phyloP scores from a whole-genome alignment of 2,888 invertebrate species.

The Lordiphosa fenestrarum region DNA sequence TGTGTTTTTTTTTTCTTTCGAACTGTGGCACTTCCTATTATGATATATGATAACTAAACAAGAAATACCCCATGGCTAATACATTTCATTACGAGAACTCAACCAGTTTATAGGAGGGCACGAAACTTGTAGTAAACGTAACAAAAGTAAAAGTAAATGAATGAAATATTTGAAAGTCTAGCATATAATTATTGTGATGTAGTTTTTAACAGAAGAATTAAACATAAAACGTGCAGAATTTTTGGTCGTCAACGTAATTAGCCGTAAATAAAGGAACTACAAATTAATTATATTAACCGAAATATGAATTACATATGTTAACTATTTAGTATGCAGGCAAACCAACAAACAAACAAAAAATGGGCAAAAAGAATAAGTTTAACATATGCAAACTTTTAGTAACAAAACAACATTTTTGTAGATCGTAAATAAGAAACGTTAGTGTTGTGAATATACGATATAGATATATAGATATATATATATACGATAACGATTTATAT shows the following conservation, averaged over 20 bases:
- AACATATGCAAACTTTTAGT: conserved; percentile 17
- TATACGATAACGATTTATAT: conserved; percentile 25
- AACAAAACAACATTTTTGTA: conserved; percentile 32
- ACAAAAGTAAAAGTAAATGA: conserved; percentile 3
- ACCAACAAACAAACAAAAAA: conserved; percentile 5
- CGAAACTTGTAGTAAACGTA: conserved; percentile 41
- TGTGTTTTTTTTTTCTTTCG: conserved; percentile 20
- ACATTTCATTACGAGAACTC: conserved; percentile 8
- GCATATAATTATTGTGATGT: conserved; percentile 79
- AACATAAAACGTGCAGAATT: conserved; percentile 35
- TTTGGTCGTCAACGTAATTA: conserved; percentile 55
- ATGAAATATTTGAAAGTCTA: conserved; percentile 56
- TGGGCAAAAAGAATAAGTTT: conserved; percentile 22
- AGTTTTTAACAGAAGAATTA: conserved; percentile 63
- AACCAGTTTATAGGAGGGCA: conserved; percentile 16
- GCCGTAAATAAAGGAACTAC: conserved; percentile 26
- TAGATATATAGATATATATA: conserved; percentile 21
- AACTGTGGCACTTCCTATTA: conserved; percentile 50
- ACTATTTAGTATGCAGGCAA: conserved; percentile 57
- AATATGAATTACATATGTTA: conserved; percentile 51
- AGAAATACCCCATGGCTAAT: conserved; percentile 1
- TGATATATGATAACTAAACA: conserved; percentile 24
- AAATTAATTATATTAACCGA: conserved; percentile 36
- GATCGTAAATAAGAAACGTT: conserved; percentile 57
- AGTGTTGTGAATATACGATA: conserved; percentile 64